Conservation (phyloP, 2,113 vertebrate species). For the Corythaeola cristata region DNA sequence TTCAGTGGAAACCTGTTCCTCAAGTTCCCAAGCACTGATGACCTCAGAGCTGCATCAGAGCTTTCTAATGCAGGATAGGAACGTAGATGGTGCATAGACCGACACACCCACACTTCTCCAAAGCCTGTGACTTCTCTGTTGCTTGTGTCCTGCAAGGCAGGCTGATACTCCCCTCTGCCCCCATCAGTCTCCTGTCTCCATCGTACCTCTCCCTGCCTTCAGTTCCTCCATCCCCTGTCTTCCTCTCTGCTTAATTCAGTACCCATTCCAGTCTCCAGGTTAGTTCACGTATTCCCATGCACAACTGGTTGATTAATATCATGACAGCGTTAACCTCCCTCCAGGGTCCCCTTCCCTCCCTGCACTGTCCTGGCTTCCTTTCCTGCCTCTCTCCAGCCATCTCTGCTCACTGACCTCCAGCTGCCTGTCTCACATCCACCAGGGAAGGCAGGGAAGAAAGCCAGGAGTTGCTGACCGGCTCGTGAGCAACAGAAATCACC, state of each 20-base stretch:
- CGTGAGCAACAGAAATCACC: background rate
- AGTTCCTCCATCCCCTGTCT: background rate
- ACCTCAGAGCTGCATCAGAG: background rate
- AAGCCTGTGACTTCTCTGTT: background rate
- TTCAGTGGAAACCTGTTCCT: slow-evolving; percentile 36
- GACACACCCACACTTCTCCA: background rate
- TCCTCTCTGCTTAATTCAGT: background rate
- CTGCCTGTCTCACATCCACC: background rate
- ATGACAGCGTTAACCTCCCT: accelerated
- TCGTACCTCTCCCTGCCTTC: background rate
- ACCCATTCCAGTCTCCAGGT: background rate
- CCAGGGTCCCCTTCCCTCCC: background rate
- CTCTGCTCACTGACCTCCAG: background rate
- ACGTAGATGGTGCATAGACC: accelerated
- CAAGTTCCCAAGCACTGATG: background rate
- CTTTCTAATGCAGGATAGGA: background rate
- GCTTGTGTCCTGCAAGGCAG: background rate
- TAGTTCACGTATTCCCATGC: background rate
- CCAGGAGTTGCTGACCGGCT: background rate
- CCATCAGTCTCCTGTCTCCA: background rate
- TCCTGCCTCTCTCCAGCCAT: background rate
- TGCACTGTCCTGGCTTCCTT: background rate
- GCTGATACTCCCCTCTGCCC: background rate
- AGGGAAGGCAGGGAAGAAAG: accelerated
- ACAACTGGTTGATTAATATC: background rate